Evolutionary conservation across 2,888 invertebrate genomes (phyloP).

Genomic region (Sylvicola fuscatus): DNA sequence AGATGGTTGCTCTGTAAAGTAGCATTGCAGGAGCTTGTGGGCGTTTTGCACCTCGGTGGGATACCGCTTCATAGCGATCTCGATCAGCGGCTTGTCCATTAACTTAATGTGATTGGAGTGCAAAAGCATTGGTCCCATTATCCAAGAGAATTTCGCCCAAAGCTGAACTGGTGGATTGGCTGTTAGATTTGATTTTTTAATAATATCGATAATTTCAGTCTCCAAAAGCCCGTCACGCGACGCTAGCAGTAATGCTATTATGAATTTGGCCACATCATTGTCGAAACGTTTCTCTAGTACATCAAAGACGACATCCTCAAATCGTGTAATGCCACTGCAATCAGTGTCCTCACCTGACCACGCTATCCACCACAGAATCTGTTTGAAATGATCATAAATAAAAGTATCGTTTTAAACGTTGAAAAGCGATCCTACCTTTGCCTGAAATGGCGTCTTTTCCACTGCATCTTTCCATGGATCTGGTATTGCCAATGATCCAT

Average conservation of each 20-base stretch:
- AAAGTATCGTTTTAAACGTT: no score
- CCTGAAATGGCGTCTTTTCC: slow-evolving; percentile 21
- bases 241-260: slow-evolving; percentile 51
- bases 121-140: slow-evolving; percentile 24
- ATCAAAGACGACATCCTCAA: slow-evolving; percentile 33
- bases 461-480: slow-evolving; percentile 17
- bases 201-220: slow-evolving; percentile 56
- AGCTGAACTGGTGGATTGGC: slow-evolving; percentile 11
- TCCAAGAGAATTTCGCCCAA: slow-evolving; percentile 26
- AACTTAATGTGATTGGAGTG: slow-evolving; percentile 20
- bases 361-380: slow-evolving; percentile 39
- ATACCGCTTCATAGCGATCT: slow-evolving; percentile 19
- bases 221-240: slow-evolving; percentile 61
- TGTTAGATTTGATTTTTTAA: slow-evolving; percentile 21
- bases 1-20: slow-evolving; percentile 10
- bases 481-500: slow-evolving; percentile 19
- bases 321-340: slow-evolving; percentile 28
- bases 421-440: no score
- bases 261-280: slow-evolving; percentile 38
- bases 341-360: slow-evolving; percentile 33
- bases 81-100: slow-evolving; percentile 19
- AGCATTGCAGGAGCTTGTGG: slow-evolving; percentile 8
- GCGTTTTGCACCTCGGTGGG: slow-evolving; percentile 8
- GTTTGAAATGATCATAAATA: no score
- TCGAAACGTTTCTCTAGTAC: slow-evolving; percentile 50